Evolutionary conservation across 2,113 vertebrate species (phyloP).

Genomic region (Numida meleagris): DNA sequence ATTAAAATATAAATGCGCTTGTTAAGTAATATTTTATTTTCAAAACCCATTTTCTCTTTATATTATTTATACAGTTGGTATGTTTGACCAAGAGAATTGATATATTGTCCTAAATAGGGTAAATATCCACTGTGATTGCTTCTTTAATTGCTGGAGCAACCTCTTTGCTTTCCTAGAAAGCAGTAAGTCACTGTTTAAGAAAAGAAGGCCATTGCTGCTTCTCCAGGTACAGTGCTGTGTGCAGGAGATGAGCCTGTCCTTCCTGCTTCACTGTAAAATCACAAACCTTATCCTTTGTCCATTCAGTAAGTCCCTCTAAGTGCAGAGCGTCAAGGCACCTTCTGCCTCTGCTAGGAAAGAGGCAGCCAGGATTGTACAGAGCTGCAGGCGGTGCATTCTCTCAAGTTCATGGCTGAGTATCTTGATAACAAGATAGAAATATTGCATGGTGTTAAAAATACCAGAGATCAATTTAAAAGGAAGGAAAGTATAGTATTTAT

Average conservation of each 20-base stretch:
- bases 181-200: not conserved
- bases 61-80: constrained; percentile 24
- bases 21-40: constrained; percentile 64
- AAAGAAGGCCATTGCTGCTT: not conserved
- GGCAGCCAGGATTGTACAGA: not conserved
- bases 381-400: not conserved
- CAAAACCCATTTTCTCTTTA: constrained; percentile 42
- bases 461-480: constrained; percentile 7
- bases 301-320: not conserved
- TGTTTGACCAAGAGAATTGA: constrained; percentile 62
- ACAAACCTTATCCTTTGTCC: not conserved
- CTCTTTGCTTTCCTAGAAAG: constrained; percentile 10
- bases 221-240: not conserved
- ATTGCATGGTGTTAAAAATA: constrained; percentile 38
- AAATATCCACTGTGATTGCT: constrained; percentile 42
- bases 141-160: constrained; percentile 44
- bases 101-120: constrained; percentile 60
- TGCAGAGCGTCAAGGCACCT: not conserved
- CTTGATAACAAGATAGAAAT: constrained; percentile 62
- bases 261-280: not conserved
- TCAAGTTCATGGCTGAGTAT: constrained; percentile 14
- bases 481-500: constrained; percentile 28
- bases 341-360: not conserved
- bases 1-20: constrained; percentile 60
- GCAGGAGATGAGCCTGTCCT: not conserved